Conservation (phyloP, 1,140 invertebrate genomes). For the Macrosteles quadrilineatus region DNA sequence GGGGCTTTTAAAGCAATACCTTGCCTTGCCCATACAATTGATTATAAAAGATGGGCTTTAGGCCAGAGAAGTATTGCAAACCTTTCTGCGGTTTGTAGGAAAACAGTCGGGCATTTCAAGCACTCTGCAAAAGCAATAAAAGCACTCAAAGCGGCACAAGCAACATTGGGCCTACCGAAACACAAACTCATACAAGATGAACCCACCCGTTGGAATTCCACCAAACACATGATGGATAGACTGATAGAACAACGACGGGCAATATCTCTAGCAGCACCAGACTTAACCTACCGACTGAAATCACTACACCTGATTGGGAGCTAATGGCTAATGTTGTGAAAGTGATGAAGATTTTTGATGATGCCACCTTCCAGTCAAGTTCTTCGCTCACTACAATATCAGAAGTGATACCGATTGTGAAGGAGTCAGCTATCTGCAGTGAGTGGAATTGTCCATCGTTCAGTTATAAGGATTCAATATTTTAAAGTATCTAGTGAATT, state of each 20-base stretch:
- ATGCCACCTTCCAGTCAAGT: no score
- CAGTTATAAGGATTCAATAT: no score
- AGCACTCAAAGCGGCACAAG: not conserved
- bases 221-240: not conserved
- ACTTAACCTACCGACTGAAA: no score
- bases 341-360: no score
- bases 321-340: not conserved
- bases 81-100: conserved; percentile 47
- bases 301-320: not conserved
- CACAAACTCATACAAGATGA: conserved; percentile 41
- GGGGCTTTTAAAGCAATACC: not conserved
- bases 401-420: no score
- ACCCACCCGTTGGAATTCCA: not conserved
- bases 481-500: no score
- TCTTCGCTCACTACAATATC: no score
- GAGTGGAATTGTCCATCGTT: no score
- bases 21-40: not conserved
- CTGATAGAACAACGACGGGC: not conserved
- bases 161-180: conserved; percentile 31
- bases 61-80: conserved; percentile 45
- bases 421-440: no score
- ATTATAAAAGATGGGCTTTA: conserved; percentile 4
- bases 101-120: not conserved
- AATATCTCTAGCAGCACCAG: no score
- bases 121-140: not conserved